Evolutionary conservation across 1,140 invertebrate species (phyloP).

Genomic region (Pseudomyrmex sp.): DNA sequence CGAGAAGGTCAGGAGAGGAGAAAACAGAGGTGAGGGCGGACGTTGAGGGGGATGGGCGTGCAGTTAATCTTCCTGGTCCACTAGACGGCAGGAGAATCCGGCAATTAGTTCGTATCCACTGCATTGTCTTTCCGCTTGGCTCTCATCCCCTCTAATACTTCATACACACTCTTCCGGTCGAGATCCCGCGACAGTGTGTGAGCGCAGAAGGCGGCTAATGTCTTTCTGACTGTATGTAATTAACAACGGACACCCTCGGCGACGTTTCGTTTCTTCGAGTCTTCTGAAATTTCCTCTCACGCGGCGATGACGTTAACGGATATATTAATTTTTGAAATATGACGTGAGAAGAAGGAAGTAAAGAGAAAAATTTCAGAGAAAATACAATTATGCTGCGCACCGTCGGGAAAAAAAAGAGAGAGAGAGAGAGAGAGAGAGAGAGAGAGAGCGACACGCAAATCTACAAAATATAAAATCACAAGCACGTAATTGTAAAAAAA

Average conservation of each 20-base stretch:
- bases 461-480: neutral
- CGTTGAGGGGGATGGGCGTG: slow-evolving; percentile 43
- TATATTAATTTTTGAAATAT: slow-evolving; percentile 37
- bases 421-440: no score
- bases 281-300: slow-evolving; percentile 9
- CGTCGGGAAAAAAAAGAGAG: no score
- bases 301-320: neutral
- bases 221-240: slow-evolving; percentile 67
- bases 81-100: slow-evolving; percentile 81
- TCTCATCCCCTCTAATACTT: slow-evolving; percentile 71
- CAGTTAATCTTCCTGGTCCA: slow-evolving; percentile 83
- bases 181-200: slow-evolving; percentile 61
- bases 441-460: neutral
- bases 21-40: slow-evolving; percentile 60
- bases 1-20: slow-evolving; percentile 43
- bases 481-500: no score
- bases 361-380: neutral
- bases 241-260: slow-evolving; percentile 52
- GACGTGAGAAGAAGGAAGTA: neutral
- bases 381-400: neutral
- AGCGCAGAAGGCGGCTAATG: slow-evolving; percentile 65
- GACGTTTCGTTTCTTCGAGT: slow-evolving; percentile 20
- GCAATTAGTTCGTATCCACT: slow-evolving; percentile 82
- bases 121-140: slow-evolving; percentile 77
- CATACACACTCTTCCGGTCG: slow-evolving; percentile 65